Conservation (phyloP, 2,888 invertebrate genomes). For the Lasioglossum leucozonium region DNA sequence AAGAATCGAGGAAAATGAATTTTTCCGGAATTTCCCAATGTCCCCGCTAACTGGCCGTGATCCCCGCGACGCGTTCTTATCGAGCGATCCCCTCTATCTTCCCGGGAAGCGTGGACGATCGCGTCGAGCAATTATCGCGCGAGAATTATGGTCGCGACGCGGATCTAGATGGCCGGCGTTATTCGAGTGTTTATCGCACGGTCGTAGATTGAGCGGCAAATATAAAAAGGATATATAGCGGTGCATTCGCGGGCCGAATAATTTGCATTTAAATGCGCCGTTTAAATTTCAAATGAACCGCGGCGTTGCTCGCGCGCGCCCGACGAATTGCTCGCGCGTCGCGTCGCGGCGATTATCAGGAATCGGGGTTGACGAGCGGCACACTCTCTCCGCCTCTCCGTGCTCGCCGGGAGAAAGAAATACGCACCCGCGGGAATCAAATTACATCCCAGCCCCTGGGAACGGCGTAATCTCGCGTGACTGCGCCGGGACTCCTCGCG, state of each 20-base stretch:
- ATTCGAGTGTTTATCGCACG: background rate
- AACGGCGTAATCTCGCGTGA: constrained; percentile 10
- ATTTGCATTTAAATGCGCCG: constrained; percentile 36
- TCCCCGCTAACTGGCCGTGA: background rate
- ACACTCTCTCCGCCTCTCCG: background rate
- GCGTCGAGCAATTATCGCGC: background rate
- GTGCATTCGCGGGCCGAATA: constrained; percentile 7
- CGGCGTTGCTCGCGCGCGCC: background rate
- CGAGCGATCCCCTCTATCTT: background rate
- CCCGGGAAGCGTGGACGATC: background rate
- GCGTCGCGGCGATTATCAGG: constrained; percentile 23
- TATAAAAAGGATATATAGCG: constrained; percentile 10
- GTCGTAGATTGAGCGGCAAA: background rate
- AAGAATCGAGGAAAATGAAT: too few relatives aligned
- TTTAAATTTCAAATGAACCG: constrained; percentile 20
- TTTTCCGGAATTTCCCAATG: background rate
- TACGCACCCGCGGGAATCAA: constrained; percentile 8
- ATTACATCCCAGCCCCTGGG: background rate
- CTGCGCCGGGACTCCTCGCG: background rate
- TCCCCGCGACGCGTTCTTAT: background rate
- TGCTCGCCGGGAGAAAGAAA: background rate
- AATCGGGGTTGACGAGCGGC: constrained; percentile 17
- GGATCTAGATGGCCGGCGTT: background rate
- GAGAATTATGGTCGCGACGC: background rate
- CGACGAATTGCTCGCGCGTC: background rate